Evolutionary conservation across 2,797 vertebrate species (phyloP), one percentile per base, ranked within the genome.

Genomic region (Picus viridis): DNA sequence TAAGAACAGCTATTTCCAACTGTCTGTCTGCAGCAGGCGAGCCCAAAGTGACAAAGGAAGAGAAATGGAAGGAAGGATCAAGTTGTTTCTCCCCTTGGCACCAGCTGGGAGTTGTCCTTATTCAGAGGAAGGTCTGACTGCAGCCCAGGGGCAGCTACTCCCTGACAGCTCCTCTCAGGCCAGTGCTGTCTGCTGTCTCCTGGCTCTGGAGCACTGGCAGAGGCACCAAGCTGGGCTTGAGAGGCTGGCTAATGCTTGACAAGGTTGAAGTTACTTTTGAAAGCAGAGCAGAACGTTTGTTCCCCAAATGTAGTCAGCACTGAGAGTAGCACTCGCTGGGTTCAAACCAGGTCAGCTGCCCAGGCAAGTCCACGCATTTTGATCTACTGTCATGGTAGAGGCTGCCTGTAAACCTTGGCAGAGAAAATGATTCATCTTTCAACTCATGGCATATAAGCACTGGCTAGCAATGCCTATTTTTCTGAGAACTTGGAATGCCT

Each of bases 1-100:
- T 94, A 93, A 90, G 94, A 96, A 96, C 94, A 96, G 91, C 92
- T 95, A 96, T 95, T 95, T 95, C 95, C 85, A 94, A 95, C 90
- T 76, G 64, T 58, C 88, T 93, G 78, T 92, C 90, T 95, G 83
- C 92, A 77, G 92, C 74, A 29, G 2, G 13, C 94, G 86, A 93
- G 92, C 90, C 89, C 92, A 88, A 84, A 96, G 83, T n/a, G 80
- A 94, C 87, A 86, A 86, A 92, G 83, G 78, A 64, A 94, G 75
- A 88, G 83, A 81, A 95, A 79, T 30, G 58, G 86, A 88, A 11
- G 61, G 86, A 95, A 93, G 91, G 93, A 86, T 88, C 81, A 39
- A 47, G 81, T 84, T 80, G 83, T 86, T 93, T 94, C 88, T 94
- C 83, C 87, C 71, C 19, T 20, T 89, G 95, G 83, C 88, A 93